Conservation (phyloP, 2,797 vertebrate species). For the Phataginus tricuspis region DNA sequence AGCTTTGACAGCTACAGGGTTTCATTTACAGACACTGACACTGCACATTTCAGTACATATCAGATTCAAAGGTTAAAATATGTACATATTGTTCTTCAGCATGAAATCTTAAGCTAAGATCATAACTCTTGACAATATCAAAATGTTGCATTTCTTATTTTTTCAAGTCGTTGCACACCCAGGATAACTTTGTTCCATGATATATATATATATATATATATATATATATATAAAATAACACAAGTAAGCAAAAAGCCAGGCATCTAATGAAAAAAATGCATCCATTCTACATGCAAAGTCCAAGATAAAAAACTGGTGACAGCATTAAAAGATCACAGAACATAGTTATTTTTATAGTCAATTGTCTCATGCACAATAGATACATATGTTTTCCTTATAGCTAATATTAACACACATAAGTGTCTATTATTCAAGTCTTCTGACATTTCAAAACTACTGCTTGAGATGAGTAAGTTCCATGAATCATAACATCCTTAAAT, state of each 20-base stretch:
- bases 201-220: background rate
- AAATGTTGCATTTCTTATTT: conserved; percentile 49
- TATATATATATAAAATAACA: background rate
- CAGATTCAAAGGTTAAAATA: conserved; percentile 67
- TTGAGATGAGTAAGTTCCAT: background rate
- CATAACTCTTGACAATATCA: conserved; percentile 16
- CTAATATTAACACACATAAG: background rate
- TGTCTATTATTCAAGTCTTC: conserved; percentile 23
- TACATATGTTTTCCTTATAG: background rate
- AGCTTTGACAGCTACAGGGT: conserved; percentile 47
- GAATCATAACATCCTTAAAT: background rate
- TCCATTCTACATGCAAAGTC: background rate
- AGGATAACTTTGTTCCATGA: conserved; percentile 25
- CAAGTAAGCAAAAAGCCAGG: conserved; percentile 37
- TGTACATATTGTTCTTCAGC: conserved; percentile 50
- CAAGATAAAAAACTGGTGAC: conserved; percentile 19
- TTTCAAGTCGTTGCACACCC: background rate
- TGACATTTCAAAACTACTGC: background rate
- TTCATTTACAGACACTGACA: conserved; percentile 57
- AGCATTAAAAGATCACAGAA: conserved; percentile 26
- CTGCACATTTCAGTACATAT: conserved; percentile 45
- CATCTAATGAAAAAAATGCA: conserved; percentile 44
- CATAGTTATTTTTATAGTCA: background rate
- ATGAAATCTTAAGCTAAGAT: conserved; percentile 53
- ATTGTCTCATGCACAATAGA: conserved; percentile 1